Evolutionary conservation across 2,113 vertebrate genomes (phyloP), one percentile per base, ranked within the genome.

Genomic region (Formicarius rufipectus): DNA sequence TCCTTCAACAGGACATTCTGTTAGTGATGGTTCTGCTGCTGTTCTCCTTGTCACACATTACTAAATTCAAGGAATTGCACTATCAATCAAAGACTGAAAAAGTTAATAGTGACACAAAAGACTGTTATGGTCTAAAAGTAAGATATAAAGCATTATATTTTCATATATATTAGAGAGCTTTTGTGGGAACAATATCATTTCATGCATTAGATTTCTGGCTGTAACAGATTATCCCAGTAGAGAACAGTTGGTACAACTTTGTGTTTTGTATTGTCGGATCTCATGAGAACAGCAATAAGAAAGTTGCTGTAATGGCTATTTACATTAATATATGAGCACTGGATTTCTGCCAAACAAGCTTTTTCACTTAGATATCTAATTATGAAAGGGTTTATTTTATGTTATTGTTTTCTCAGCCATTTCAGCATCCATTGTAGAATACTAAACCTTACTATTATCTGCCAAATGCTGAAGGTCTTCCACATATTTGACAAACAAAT

Each of bases 401-500:
- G 71, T 91, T 94, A 42, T 76, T 94, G 31, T 95, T 95, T 95
- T 81, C 49, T 94, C 72, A 93, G 25, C 23, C 63, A 84, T 87
- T 96, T 27, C 77, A 75, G 77, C 31, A 92, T 33, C 30, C 24
- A 74, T 93, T 96, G 50, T 62, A 76, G 88, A 92, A 97, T 87
- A 83, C 16, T 93, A 97, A 96, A 90, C 55, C 59, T 84, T 90
- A 72, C 10, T 72, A 64, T 85, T 76, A 92, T 44, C 35, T 94
- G 69, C 78, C 58, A 64, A 87, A 91, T 87, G 45, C 24, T 91
- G 72, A 94, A 93, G 68, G 60, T 85, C 52, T 96, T 96, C 82
- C 59, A 50, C 62, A 49, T 79, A 94, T 96, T 97, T 96, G 88
- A 96, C 44, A 95, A 95, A 93, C 64, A 96, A 96, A 83, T 92